Conservation (phyloP, 2,113 vertebrate species). For the Pteropus alecto region DNA sequence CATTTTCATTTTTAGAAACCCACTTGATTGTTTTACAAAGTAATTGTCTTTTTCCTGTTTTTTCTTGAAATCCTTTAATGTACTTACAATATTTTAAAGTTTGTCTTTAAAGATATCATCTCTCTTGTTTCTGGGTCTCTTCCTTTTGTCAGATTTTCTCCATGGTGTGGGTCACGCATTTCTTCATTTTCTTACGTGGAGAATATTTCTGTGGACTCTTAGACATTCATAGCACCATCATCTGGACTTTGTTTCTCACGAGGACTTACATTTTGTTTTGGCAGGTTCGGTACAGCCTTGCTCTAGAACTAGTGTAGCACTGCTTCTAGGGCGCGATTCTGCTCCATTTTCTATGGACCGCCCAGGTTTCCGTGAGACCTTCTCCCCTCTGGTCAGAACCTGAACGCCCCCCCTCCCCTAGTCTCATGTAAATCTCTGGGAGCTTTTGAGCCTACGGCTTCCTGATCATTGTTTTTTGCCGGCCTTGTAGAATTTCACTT, state of each 20-base stretch:
- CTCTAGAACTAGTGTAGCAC: not conserved
- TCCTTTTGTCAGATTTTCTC: not conserved
- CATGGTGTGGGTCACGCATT: not conserved
- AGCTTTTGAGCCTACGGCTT: not conserved
- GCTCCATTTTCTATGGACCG: not conserved
- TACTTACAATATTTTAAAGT: slow-evolving; percentile 8
- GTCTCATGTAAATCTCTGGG: not conserved
- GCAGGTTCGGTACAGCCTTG: not conserved
- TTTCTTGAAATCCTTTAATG: not conserved
- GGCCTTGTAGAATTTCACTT: not conserved
- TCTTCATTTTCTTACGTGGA: not conserved
- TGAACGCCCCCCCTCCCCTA: not conserved
- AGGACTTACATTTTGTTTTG: slow-evolving; percentile 20
- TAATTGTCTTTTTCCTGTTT: not conserved
- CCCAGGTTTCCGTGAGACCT: not conserved
- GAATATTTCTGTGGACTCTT: not conserved
- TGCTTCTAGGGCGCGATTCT: not conserved
- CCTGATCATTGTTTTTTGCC: not conserved
- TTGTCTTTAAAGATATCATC: not conserved
- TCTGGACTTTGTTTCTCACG: slow-evolving; percentile 6
- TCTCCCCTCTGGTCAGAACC: not conserved
- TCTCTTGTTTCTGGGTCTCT: not conserved
- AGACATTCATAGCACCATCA: not conserved
- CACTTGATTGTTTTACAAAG: not conserved
- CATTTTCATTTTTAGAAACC: slow-evolving; percentile 17